Percentiles rank a stretch among this genome's conserved stretches.
These are phyloP conservation scores for Drosophila cardini DNA, from an alignment of 1,140 invertebrate genomes.

Conservation along the genomic window DNA sequence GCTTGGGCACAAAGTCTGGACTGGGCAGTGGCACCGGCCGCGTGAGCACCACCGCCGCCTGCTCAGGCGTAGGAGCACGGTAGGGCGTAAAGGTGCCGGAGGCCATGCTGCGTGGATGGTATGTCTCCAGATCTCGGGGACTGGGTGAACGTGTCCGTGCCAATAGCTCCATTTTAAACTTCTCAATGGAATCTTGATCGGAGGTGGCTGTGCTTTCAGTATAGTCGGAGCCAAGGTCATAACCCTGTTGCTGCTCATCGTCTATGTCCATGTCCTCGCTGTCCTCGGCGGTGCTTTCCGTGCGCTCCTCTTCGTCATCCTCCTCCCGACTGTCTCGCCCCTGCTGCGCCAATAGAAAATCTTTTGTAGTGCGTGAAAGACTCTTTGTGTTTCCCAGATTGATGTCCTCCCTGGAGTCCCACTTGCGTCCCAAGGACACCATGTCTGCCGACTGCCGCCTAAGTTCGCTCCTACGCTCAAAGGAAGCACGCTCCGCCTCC, in stretches of 20 bases:
- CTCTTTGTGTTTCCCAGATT: constrained; percentile 35
- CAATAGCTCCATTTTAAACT: constrained; percentile 86
- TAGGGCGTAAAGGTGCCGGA: constrained; percentile 80
- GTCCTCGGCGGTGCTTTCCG: constrained; percentile 72
- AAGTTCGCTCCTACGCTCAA: constrained; percentile 72
- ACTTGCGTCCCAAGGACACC: constrained; percentile 61
- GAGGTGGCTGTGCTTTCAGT: constrained; percentile 87
- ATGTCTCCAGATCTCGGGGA: constrained; percentile 88
- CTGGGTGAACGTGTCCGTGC: constrained; percentile 85
- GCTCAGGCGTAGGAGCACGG: constrained; percentile 84
- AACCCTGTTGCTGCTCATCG: constrained; percentile 49
- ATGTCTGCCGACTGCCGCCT: constrained; percentile 77
- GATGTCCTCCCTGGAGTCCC: constrained; percentile 78
- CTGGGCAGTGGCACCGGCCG: constrained; percentile 87
- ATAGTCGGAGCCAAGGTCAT: constrained; percentile 86
- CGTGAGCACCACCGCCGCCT: constrained; percentile 86
- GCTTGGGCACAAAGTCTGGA: constrained; percentile 89
- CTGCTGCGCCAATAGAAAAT: constrained; percentile 29
- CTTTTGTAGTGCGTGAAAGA: constrained; percentile 43
- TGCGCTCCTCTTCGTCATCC: constrained; percentile 57
- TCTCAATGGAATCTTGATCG: constrained; percentile 86
- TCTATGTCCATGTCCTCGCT: constrained; percentile 65
- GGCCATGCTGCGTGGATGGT: constrained; percentile 87
- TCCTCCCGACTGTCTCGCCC: constrained; percentile 16
- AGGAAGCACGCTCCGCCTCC: constrained; percentile 77